These are phyloP conservation scores for Acrocyrtus sp. DNA, from an alignment of 2,888 invertebrate genomes.

Conservation along the genomic window DNA sequence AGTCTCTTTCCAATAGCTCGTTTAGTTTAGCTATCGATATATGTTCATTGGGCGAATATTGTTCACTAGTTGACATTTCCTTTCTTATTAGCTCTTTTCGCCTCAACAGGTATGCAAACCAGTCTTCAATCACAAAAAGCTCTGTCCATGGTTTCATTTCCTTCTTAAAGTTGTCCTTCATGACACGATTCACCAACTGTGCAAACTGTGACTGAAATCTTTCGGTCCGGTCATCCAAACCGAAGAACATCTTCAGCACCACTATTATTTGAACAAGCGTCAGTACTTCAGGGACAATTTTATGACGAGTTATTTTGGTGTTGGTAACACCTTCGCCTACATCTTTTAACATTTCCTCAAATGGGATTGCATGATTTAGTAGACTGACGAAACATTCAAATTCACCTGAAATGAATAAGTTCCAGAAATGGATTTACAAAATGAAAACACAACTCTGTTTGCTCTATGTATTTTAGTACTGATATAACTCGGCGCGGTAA, in stretches of 20 bases:
- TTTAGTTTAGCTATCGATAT: constrained; percentile 24
- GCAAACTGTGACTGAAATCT: constrained; percentile 59
- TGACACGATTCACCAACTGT: constrained; percentile 43
- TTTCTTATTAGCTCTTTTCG: constrained; percentile 30
- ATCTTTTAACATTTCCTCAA: no score
- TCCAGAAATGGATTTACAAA: no score
- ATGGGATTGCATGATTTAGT: constrained; percentile 40
- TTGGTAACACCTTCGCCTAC: constrained; percentile 6
- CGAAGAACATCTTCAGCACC: constrained; percentile 57
- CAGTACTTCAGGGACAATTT: constrained; percentile 50
- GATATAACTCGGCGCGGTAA: no score
- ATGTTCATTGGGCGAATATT: constrained; percentile 31
- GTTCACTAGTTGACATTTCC: constrained; percentile 31
- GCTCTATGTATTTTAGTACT: not conserved
- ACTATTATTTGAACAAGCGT: constrained; percentile 36
- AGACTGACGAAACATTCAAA: constrained; percentile 51
- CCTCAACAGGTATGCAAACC: constrained; percentile 51
- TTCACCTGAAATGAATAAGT: constrained; percentile 50
- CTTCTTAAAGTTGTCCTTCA: constrained; percentile 29
- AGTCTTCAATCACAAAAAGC: constrained; percentile 59
- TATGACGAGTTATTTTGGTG: not conserved
- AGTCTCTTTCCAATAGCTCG: constrained; percentile 19
- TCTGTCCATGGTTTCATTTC: constrained; percentile 34
- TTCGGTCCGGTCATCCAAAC: constrained; percentile 60
- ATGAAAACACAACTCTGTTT: no score